Evolutionary conservation across 2,888 invertebrate genomes (phyloP).

Genomic region (Lacanobia oleracea): DNA sequence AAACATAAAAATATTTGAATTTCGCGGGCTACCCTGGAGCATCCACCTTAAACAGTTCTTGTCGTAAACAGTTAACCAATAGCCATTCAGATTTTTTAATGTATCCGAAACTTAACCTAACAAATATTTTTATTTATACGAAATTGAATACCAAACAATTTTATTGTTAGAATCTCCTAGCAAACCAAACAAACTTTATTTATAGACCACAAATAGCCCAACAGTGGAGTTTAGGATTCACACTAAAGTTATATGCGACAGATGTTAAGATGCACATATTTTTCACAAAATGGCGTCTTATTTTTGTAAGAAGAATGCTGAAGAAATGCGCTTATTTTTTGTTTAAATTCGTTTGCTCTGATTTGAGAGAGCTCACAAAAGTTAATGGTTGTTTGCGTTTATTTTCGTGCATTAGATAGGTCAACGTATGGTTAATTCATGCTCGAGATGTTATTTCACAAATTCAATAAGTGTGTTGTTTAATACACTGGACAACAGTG

Average conservation of each 20-base stretch:
- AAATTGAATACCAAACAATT: conserved; percentile 32
- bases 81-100: too few species aligned
- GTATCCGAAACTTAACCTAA: too few species aligned
- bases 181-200: conserved; percentile 38
- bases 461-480: background rate
- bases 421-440: too few species aligned
- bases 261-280: conserved; percentile 17
- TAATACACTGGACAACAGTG: too few species aligned
- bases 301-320: conserved; percentile 30
- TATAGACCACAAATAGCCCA: conserved; percentile 30
- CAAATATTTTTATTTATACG: background rate
- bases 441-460: background rate
- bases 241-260: conserved; percentile 22
- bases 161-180: conserved; percentile 32
- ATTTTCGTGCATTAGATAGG: too few species aligned
- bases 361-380: background rate
- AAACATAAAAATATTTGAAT: too few species aligned
- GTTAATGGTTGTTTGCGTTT: too few species aligned
- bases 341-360: conserved; percentile 7
- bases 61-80: too few species aligned
- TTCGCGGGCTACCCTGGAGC: too few species aligned
- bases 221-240: conserved; percentile 26
- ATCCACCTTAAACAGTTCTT: too few species aligned
- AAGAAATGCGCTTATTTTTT: background rate
- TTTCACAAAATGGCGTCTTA: conserved; percentile 20